phyloP scores from a whole-genome alignment of 2,797 vertebrate species.

The Tachyglossus aculeatus region DNA sequence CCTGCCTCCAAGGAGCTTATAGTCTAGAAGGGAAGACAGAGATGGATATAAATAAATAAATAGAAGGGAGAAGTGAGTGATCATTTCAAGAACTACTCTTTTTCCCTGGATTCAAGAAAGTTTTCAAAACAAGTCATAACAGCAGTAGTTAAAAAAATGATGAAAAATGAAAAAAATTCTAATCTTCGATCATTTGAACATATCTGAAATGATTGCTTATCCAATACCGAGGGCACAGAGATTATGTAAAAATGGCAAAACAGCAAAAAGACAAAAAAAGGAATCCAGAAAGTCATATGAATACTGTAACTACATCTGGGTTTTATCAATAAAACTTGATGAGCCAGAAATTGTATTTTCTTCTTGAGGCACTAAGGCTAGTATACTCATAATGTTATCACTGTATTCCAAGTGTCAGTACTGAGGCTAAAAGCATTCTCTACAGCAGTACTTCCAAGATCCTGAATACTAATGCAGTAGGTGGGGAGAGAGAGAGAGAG shows the following conservation, averaged over 20 bases:
- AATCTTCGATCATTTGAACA: conserved; percentile 32
- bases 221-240: conserved; percentile 42
- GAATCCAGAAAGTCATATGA: conserved; percentile 49
- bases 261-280: conserved; percentile 48
- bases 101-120: no score
- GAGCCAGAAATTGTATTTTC: conserved; percentile 63
- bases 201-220: conserved; percentile 47
- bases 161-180: neutral
- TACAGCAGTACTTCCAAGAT: conserved; percentile 25
- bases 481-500: neutral
- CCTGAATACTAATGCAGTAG: conserved; percentile 22
- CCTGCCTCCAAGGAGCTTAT: no score
- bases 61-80: no score
- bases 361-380: conserved; percentile 45
- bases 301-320: conserved; percentile 61
- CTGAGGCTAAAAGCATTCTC: conserved; percentile 52
- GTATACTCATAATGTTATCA: conserved; percentile 35
- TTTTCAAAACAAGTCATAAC: no score
- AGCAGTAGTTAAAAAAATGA: no score
- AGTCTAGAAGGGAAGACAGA: no score
- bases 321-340: conserved; percentile 65
- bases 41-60: no score
- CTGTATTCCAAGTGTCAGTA: conserved; percentile 39
- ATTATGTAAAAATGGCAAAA: conserved; percentile 49
- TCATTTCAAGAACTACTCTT: no score